Evolutionary conservation across 2,797 vertebrate genomes (phyloP).

Genomic region (Xenentodon cancila): DNA sequence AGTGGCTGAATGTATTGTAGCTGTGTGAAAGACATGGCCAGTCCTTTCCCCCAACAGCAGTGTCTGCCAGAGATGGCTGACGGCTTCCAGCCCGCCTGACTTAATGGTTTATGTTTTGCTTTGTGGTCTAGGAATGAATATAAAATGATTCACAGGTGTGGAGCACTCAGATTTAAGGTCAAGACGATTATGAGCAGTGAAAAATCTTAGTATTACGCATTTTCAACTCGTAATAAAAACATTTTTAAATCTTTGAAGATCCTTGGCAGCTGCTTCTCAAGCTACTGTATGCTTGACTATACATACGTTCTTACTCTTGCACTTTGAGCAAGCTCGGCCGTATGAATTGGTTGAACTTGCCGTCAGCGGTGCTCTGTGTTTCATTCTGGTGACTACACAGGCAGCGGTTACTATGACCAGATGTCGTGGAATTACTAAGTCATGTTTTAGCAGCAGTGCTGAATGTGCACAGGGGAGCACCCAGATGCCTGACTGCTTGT

Average conservation of each 20-base stretch:
- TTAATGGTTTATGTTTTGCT: constrained; percentile 23
- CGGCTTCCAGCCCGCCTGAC: constrained; percentile 6
- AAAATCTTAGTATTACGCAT: neutral
- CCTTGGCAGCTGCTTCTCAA: neutral
- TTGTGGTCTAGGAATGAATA: constrained; percentile 13
- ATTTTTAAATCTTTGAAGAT: neutral
- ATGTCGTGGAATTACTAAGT: constrained; percentile 52
- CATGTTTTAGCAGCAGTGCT: constrained; percentile 26
- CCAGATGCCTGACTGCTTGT: neutral
- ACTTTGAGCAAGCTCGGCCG: neutral
- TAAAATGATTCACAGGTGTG: neutral
- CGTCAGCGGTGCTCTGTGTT: constrained; percentile 1
- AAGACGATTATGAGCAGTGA: neutral
- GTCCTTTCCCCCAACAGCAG: too few relatives aligned
- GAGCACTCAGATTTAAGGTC: constrained; percentile 11
- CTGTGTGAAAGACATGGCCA: too few relatives aligned
- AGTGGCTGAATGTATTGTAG: too few relatives aligned
- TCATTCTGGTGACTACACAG: constrained; percentile 21
- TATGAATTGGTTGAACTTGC: neutral
- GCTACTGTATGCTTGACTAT: neutral
- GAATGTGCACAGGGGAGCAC: constrained; percentile 3
- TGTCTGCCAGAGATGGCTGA: neutral
- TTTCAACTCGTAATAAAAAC: neutral
- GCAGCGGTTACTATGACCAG: constrained; percentile 21
- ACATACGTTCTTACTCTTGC: neutral